Conservation (phyloP, 2,797 vertebrate genomes). For the Xenops minutus region DNA sequence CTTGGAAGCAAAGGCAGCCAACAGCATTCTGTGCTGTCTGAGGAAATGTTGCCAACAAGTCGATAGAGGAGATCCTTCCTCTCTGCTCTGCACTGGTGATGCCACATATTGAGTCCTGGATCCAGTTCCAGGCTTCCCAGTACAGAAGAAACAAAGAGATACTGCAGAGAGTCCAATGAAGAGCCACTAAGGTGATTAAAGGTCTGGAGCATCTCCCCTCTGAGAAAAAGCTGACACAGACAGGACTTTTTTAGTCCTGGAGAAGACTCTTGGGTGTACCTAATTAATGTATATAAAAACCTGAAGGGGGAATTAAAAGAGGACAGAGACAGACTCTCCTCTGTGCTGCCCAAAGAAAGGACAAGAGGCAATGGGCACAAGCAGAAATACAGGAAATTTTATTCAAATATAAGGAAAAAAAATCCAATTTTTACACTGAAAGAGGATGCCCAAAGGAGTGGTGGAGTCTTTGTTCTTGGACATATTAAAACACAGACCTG, state of each 20-base stretch:
- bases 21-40: neutral
- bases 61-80: neutral
- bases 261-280: neutral
- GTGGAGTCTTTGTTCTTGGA: neutral
- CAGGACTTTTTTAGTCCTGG: neutral
- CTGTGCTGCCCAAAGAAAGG: neutral
- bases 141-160: neutral
- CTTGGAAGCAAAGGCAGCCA: neutral
- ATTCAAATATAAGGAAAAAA: neutral
- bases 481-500: neutral
- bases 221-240: neutral
- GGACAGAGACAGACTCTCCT: neutral
- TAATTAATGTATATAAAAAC: neutral
- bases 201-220: neutral
- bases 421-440: neutral
- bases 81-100: neutral
- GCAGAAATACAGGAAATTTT: neutral
- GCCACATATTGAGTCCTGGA: neutral
- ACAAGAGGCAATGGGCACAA: neutral
- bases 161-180: neutral
- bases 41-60: neutral
- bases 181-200: neutral
- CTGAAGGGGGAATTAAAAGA: neutral
- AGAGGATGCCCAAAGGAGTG: neutral
- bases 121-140: neutral